phyloP scores from a whole-genome alignment of 2,888 invertebrate genomes.

The Allacma fusca region DNA sequence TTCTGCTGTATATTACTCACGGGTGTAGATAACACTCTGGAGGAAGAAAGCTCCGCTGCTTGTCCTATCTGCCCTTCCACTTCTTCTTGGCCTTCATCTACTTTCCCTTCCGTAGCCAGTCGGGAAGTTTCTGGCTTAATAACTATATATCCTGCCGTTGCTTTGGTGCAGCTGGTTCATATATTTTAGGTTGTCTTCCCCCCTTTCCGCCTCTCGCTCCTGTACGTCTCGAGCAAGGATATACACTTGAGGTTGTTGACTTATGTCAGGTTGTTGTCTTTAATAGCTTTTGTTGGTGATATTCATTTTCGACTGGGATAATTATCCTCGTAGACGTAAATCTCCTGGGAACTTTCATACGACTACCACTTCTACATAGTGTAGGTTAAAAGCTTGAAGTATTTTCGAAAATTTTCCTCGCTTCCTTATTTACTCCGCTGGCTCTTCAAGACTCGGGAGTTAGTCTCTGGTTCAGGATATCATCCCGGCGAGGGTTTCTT shows the following conservation, averaged over 20 bases:
- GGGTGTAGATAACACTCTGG: neutral
- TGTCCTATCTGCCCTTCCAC: no score
- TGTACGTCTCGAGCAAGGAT: neutral
- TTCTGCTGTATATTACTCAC: neutral
- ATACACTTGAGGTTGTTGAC: constrained; percentile 19
- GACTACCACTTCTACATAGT: neutral
- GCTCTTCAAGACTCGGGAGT: no score
- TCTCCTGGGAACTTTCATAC: constrained; percentile 4
- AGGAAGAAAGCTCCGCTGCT: no score
- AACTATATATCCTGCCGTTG: neutral
- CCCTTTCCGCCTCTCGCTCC: neutral
- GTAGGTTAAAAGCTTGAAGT: constrained; percentile 7
- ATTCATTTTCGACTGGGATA: constrained; percentile 25
- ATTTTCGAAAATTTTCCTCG: no score
- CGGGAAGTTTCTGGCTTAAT: neutral
- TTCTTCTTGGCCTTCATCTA: no score
- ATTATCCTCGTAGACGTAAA: constrained; percentile 24
- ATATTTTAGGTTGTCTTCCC: neutral
- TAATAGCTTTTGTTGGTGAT: constrained; percentile 19
- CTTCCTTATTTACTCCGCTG: no score
- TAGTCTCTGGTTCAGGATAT: no score
- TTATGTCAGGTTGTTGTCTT: constrained; percentile 33
- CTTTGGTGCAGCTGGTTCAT: neutral
- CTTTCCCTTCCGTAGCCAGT: no score
- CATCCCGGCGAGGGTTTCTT: no score